phyloP scores from a whole-genome alignment of 2,797 vertebrate genomes.

The Limosa lapponica region DNA sequence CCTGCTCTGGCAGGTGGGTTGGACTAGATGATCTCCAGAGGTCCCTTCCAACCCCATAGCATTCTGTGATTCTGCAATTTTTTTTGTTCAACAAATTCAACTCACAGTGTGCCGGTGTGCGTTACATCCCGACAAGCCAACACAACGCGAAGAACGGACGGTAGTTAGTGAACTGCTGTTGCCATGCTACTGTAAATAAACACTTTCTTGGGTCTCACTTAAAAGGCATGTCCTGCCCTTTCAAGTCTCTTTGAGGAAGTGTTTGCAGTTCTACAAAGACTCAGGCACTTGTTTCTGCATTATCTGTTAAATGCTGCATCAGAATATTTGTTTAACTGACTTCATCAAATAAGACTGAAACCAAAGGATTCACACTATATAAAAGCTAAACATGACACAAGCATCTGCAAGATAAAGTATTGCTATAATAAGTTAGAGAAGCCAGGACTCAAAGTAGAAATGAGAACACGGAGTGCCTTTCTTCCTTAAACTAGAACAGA shows the following conservation, averaged over 20 bases:
- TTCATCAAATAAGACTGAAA: not conserved
- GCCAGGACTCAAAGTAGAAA: not conserved
- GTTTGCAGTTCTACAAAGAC: not conserved
- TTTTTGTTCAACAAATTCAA: conserved; percentile 65
- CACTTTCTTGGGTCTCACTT: not conserved
- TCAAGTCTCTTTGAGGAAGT: not conserved
- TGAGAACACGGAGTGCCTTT: not conserved
- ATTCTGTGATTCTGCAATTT: not conserved
- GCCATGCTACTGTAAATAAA: not conserved
- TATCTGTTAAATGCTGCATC: not conserved
- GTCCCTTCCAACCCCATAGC: too few species aligned
- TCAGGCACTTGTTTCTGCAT: not conserved
- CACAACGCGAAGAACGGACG: not conserved
- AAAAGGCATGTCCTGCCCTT: not conserved
- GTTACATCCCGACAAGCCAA: not conserved
- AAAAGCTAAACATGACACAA: not conserved
- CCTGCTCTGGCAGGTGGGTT: too few species aligned
- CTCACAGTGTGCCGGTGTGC: conserved; percentile 1
- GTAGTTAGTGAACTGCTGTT: not conserved
- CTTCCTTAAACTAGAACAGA: not conserved
- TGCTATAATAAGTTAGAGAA: not conserved
- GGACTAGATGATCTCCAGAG: too few species aligned
- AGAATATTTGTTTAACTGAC: not conserved
- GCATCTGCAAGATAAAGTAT: not conserved
- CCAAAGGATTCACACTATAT: not conserved